Evolutionary conservation across 1,140 invertebrate genomes (phyloP).

Genomic region (Cydia pomonella): DNA sequence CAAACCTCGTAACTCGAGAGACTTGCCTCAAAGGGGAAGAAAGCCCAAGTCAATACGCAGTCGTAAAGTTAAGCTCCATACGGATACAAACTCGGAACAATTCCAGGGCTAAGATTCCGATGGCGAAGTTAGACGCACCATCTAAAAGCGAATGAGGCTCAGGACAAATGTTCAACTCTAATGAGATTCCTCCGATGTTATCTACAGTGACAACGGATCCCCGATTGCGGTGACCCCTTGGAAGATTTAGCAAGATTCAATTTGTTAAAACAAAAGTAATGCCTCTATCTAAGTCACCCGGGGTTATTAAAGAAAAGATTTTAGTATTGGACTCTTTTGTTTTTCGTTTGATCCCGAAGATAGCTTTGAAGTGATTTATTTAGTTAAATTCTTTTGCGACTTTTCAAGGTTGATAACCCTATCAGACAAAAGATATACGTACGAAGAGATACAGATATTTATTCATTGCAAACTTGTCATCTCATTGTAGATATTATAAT

Average conservation of each 20-base stretch:
- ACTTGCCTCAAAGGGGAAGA: constrained; percentile 2
- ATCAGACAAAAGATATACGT: neutral
- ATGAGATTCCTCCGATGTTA: constrained; percentile 75
- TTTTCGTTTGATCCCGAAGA: neutral
- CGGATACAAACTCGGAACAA: constrained; percentile 45
- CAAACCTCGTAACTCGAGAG: neutral
- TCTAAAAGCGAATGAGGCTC: constrained; percentile 48
- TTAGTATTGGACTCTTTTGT: neutral
- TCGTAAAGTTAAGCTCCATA: constrained; percentile 31
- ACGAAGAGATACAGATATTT: too few species aligned
- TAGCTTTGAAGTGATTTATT: neutral
- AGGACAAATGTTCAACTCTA: constrained; percentile 63
- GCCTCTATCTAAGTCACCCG: constrained; percentile 40
- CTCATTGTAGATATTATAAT: neutral
- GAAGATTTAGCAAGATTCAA: constrained; percentile 67
- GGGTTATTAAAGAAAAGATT: constrained; percentile 23
- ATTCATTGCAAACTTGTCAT: neutral
- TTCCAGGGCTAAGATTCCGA: constrained; percentile 50
- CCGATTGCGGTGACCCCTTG: constrained; percentile 75
- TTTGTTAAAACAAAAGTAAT: constrained; percentile 74
- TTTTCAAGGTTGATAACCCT: neutral
- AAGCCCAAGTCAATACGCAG: neutral
- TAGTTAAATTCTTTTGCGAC: neutral
- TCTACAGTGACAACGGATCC: constrained; percentile 73
- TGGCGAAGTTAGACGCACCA: constrained; percentile 51